These are phyloP conservation scores for Aegithalos caudatus DNA, from an alignment of 2,113 vertebrate species.

Conservation along the genomic window DNA sequence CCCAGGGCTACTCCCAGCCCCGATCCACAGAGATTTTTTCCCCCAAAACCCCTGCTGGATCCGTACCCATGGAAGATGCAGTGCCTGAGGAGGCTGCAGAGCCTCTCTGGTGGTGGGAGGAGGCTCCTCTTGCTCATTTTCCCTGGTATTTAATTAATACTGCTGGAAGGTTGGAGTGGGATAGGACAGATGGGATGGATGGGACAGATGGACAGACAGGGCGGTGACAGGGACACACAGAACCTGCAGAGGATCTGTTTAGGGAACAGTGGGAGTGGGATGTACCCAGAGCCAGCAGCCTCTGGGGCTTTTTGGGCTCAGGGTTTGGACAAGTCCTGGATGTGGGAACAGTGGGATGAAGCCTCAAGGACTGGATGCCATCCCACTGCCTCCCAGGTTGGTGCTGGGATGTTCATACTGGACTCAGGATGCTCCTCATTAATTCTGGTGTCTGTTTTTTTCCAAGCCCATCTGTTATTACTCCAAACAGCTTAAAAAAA, in stretches of 20 bases:
- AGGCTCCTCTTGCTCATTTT: background rate
- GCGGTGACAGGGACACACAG: background rate
- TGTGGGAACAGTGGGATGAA: background rate
- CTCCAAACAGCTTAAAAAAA: background rate
- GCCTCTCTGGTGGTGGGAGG: background rate
- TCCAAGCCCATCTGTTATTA: background rate
- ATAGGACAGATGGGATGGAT: background rate
- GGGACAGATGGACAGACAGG: background rate
- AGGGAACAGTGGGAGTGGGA: background rate
- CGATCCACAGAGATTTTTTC: accelerated
- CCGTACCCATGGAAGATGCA: background rate
- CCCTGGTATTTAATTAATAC: background rate
- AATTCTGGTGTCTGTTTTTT: background rate
- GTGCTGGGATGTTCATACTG: background rate
- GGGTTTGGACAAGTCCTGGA: background rate
- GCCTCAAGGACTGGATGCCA: background rate
- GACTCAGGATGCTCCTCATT: background rate
- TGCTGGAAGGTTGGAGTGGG: background rate
- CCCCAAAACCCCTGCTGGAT: accelerated
- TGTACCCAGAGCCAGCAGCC: background rate
- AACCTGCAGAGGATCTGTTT: background rate
- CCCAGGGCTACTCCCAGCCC: background rate
- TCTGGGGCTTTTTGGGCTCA: background rate
- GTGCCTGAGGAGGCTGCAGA: background rate
- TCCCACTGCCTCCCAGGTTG: background rate